Conservation (phyloP, 1,140 invertebrate species). For the Calosoma granatense region DNA sequence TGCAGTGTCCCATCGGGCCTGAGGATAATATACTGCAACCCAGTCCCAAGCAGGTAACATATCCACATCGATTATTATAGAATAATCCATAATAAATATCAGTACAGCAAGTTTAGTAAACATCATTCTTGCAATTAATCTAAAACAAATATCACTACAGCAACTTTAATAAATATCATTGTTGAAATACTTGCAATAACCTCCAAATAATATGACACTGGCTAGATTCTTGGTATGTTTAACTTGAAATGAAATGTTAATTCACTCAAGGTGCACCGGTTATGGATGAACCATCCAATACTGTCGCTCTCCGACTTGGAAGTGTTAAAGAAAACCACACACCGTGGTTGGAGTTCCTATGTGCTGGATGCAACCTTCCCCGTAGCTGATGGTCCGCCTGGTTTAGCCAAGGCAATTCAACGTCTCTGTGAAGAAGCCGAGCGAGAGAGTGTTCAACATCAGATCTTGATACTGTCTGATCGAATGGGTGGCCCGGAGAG, state of each 20-base stretch:
- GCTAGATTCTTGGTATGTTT: no score
- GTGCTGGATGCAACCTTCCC: slow-evolving; percentile 87
- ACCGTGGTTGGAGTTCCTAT: slow-evolving; percentile 84
- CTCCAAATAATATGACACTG: no score
- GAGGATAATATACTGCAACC: slow-evolving; percentile 92
- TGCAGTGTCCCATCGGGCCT: slow-evolving; percentile 84
- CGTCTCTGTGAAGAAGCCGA: slow-evolving; percentile 74
- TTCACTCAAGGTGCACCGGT: slow-evolving; percentile 56
- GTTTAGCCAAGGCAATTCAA: slow-evolving; percentile 68
- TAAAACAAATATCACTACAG: no score
- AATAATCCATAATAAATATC: not conserved
- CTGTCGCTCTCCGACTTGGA: slow-evolving; percentile 84
- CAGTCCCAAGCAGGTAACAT: slow-evolving; percentile 61
- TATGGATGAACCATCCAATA: slow-evolving; percentile 92
- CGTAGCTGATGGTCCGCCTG: slow-evolving; percentile 46
- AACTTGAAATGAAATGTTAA: not conserved
- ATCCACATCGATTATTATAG: not conserved
- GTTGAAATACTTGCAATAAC: no score
- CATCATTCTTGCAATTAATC: no score
- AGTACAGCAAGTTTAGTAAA: not conserved
- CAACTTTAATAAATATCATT: no score
- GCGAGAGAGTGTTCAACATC: slow-evolving; percentile 71
- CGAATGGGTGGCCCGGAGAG: slow-evolving; percentile 52
- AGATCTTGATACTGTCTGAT: slow-evolving; percentile 86
- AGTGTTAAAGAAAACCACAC: slow-evolving; percentile 72